Conservation (phyloP, 2,113 vertebrate genomes). For the Sturnira hondurensis region DNA sequence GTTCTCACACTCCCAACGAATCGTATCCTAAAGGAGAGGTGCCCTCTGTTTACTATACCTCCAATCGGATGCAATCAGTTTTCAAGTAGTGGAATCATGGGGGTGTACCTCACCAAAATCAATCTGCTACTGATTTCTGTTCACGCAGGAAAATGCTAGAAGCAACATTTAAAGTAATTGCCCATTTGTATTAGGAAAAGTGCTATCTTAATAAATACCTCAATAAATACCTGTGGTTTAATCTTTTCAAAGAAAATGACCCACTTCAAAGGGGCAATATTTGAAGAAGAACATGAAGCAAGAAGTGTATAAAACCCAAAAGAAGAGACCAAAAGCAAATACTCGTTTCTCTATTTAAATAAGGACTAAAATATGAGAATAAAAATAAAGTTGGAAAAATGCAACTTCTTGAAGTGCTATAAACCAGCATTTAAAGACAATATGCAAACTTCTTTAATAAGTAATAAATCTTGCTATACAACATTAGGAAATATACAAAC, state of each 20-base stretch:
- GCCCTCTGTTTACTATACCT: conserved; percentile 42
- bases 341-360: conserved; percentile 13
- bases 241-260: conserved; percentile 44
- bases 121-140: conserved; percentile 66
- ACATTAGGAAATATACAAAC: not conserved
- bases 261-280: conserved; percentile 35
- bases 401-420: not conserved
- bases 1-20: not conserved
- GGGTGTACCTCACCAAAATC: conserved; percentile 62
- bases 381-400: conserved; percentile 27
- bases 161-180: conserved; percentile 57
- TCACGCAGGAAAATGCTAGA: conserved; percentile 63
- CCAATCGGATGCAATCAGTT: conserved; percentile 56
- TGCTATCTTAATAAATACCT: not conserved
- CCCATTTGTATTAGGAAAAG: conserved; percentile 45
- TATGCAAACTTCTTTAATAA: not conserved
- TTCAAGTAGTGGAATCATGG: conserved; percentile 54
- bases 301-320: conserved; percentile 21
- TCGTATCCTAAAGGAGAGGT: not conserved
- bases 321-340: not conserved
- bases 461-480: not conserved
- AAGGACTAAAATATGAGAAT: not conserved
- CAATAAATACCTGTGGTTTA: conserved; percentile 13
- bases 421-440: not conserved
- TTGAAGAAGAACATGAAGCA: conserved; percentile 20